Evolutionary conservation across 2,888 invertebrate species (phyloP).

Genomic region (Caenorhabditis sp.): DNA sequence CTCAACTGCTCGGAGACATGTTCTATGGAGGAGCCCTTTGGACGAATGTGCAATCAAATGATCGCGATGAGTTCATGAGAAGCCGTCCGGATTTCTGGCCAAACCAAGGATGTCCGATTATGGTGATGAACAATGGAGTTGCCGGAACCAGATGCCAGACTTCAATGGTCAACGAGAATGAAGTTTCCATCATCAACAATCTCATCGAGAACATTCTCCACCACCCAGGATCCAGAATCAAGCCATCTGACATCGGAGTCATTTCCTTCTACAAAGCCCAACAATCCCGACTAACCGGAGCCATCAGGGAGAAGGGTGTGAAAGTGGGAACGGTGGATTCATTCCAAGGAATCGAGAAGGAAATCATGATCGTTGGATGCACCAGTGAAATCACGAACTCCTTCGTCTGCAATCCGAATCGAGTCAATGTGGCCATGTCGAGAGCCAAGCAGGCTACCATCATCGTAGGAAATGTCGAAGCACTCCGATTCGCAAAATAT

Average conservation of each 20-base stretch:
- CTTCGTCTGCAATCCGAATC: slow-evolving; percentile 2
- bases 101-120: slow-evolving; percentile 5
- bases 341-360: slow-evolving; percentile 37
- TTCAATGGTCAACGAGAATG: not conserved
- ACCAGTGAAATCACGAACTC: slow-evolving; percentile 10
- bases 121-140: not conserved
- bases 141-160: not conserved
- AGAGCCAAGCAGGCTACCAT: slow-evolving; percentile 22
- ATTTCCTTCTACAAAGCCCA: slow-evolving; percentile 45
- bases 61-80: not conserved
- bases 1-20: not conserved
- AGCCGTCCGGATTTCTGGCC: slow-evolving; percentile 24
- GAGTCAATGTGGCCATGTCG: slow-evolving; percentile 35
- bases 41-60: not conserved
- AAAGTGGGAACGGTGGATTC: slow-evolving; percentile 46
- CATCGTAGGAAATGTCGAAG: slow-evolving; percentile 28
- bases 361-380: slow-evolving; percentile 18
- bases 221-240: not conserved
- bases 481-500: not conserved
- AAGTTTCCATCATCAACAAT: not conserved
- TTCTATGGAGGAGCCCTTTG: slow-evolving; percentile 4
- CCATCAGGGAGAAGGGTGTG: not conserved
- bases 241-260: slow-evolving; percentile 17
- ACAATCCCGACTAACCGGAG: not conserved
- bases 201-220: not conserved